Conservation (phyloP, 2,113 vertebrate species). For the Excalfactoria chinensis region DNA sequence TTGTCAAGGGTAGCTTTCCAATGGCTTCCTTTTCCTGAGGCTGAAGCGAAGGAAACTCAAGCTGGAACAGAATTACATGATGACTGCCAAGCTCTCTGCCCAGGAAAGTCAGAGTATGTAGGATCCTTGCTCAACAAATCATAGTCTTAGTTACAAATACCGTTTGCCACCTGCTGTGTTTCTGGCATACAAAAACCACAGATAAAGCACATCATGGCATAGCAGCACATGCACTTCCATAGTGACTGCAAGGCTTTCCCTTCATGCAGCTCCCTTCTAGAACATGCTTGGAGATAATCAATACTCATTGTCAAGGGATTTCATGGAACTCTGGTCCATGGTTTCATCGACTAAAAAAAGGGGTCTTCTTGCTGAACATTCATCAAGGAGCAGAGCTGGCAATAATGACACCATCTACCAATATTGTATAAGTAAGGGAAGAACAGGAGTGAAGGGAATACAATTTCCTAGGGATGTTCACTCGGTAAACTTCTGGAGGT, state of each 20-base stretch:
- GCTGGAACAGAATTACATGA: not conserved
- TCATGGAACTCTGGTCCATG: fast-evolving
- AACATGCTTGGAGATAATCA: not conserved
- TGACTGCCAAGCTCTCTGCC: conserved; percentile 25
- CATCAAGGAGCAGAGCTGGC: not conserved
- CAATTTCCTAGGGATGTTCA: not conserved
- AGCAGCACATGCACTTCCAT: not conserved
- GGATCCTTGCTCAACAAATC: not conserved
- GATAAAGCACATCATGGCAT: fast-evolving
- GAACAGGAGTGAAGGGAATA: not conserved
- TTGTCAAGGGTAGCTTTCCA: not conserved
- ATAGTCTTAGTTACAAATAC: not conserved
- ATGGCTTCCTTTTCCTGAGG: not conserved
- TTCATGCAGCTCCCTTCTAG: not conserved
- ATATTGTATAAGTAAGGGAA: not conserved
- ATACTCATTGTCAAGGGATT: not conserved
- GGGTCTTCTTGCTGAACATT: not conserved
- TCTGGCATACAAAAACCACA: not conserved
- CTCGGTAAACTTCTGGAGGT: not conserved
- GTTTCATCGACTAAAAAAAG: not conserved
- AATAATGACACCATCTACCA: not conserved
- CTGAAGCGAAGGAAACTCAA: not conserved
- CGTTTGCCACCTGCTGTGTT: not conserved
- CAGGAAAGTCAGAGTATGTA: not conserved
- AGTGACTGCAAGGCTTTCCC: not conserved